Percentiles rank a stretch among this genome's conserved stretches.
These are phyloP conservation scores for Pseudopodoces humilis DNA, from an alignment of 2,113 vertebrate species.

Conservation along the genomic window DNA sequence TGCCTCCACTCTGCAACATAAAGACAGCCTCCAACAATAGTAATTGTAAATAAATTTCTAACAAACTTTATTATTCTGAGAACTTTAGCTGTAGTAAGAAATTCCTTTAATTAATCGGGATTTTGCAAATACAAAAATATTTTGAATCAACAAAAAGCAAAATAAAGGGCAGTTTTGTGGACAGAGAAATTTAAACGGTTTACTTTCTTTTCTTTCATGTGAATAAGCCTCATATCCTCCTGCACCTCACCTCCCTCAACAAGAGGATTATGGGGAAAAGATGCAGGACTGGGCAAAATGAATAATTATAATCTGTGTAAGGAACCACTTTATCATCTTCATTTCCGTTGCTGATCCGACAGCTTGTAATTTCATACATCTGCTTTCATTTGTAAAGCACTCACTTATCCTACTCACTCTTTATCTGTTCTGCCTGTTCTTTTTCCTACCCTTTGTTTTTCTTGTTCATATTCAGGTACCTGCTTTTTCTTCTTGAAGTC, in stretches of 20 bases:
- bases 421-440: slow-evolving; percentile 70
- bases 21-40: slow-evolving; percentile 30
- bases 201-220: slow-evolving; percentile 52
- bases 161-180: slow-evolving; percentile 47
- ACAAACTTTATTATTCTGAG: slow-evolving; percentile 63
- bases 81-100: slow-evolving; percentile 78
- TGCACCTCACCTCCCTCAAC: slow-evolving; percentile 30
- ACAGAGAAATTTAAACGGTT: slow-evolving; percentile 45
- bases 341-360: slow-evolving; percentile 89
- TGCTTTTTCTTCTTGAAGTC: slow-evolving; percentile 62
- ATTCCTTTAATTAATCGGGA: slow-evolving; percentile 61
- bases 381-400: slow-evolving; percentile 94
- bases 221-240: slow-evolving; percentile 55
- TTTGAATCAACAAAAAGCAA: slow-evolving; percentile 51
- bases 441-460: slow-evolving; percentile 70
- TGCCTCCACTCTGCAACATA: slow-evolving; percentile 38
- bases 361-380: slow-evolving; percentile 96
- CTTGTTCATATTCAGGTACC: slow-evolving; percentile 65
- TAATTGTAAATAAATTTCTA: slow-evolving; percentile 53
- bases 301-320: slow-evolving; percentile 89
- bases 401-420: slow-evolving; percentile 81
- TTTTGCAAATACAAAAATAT: slow-evolving; percentile 72
- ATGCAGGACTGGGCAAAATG: slow-evolving; percentile 79
- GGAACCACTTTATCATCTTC: slow-evolving; percentile 90
- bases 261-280: slow-evolving; percentile 70